Evolutionary conservation across 2,797 vertebrate genomes (phyloP).

Genomic region (Melanotaenia nigrans): DNA sequence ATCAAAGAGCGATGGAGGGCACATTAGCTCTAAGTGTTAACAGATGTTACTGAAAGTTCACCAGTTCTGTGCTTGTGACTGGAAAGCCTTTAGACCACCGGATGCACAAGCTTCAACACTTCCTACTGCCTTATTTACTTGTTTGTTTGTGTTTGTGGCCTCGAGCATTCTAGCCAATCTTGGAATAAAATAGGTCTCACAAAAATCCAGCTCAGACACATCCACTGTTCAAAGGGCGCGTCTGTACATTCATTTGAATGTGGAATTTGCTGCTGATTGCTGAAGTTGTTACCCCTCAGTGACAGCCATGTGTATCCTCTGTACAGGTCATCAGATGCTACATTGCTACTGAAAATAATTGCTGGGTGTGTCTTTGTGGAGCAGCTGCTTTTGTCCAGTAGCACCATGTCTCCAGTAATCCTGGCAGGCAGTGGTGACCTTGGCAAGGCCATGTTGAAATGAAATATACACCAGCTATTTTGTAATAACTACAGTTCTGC

Average conservation of each 20-base stretch:
- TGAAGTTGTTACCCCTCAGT: conserved; percentile 33
- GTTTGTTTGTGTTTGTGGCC: conserved; percentile 71
- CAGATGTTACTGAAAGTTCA: conserved; percentile 86
- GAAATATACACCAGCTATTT: conserved; percentile 84
- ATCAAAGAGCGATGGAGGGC: conserved; percentile 74
- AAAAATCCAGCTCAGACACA: conserved; percentile 44
- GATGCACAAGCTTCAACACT: conserved; percentile 65
- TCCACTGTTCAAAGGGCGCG: conserved; percentile 14
- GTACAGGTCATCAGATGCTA: conserved; percentile 74
- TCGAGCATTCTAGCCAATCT: conserved; percentile 59
- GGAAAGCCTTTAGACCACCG: conserved; percentile 69
- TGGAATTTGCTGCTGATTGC: conserved; percentile 20
- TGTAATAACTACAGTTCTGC: conserved; percentile 78
- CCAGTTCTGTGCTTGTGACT: conserved; percentile 67
- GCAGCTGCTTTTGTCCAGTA: conserved; percentile 84
- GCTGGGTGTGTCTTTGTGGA: conserved; percentile 82
- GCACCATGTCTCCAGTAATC: conserved; percentile 71
- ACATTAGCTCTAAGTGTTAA: conserved; percentile 82
- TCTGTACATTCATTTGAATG: conserved; percentile 9
- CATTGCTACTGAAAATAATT: conserved; percentile 81
- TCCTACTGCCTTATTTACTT: conserved; percentile 70
- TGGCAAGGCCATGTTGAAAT: conserved; percentile 79
- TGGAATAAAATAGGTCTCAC: conserved; percentile 35
- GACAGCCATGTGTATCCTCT: conserved; percentile 54
- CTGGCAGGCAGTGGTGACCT: conserved; percentile 80